Evolutionary conservation across 2,113 vertebrate species (phyloP).

Genomic region (Cebus imitator): DNA sequence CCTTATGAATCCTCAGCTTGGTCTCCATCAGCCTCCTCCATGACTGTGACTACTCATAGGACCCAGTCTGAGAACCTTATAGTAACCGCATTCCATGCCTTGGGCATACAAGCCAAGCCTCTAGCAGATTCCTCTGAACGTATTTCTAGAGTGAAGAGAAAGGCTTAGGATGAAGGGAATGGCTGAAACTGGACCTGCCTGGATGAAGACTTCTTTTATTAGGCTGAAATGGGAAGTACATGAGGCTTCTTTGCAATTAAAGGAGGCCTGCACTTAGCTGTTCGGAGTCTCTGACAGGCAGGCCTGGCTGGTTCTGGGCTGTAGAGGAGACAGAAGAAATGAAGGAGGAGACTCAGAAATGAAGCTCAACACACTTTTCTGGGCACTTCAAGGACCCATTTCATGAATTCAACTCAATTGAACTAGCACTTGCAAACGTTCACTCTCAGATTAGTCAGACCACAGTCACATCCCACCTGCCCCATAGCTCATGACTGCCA

Average conservation of each 20-base stretch:
- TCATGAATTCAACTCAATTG: not conserved
- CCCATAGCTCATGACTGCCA: too few relatives aligned
- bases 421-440: not conserved
- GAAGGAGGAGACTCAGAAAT: too few relatives aligned
- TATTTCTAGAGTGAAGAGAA: not conserved
- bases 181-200: not conserved
- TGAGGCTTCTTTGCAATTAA: not conserved
- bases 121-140: not conserved
- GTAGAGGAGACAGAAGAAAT: not conserved
- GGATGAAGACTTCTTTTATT: not conserved
- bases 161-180: not conserved
- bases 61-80: not conserved
- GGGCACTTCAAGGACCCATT: not conserved
- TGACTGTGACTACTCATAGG: not conserved
- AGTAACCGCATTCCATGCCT: not conserved
- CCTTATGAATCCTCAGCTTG: not conserved
- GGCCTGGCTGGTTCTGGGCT: not conserved
- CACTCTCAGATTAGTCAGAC: not conserved
- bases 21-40: not conserved
- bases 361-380: not conserved
- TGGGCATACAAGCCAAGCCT: not conserved
- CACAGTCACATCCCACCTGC: rapidly evolving
- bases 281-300: not conserved
- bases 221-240: not conserved
- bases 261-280: not conserved